Base-by-base conservation (phyloP, 2,113 vertebrate species). In the Mustelus asterias region DNA sequence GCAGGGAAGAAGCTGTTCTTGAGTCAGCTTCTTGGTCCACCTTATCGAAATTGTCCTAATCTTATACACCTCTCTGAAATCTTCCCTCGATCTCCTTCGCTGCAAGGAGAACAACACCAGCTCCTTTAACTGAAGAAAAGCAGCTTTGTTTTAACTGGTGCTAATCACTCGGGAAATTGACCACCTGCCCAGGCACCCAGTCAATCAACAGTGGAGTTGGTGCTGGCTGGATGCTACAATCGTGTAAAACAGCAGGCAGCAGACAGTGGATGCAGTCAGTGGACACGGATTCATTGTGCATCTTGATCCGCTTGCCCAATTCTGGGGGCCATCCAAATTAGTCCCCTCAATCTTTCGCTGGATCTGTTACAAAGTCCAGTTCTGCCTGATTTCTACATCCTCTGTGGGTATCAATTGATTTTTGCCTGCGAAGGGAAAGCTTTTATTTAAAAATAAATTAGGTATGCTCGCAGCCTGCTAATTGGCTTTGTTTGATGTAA, bases 391-490 rank as follows among this genome's bases (percentile, higher is more conserved):
- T 20, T 72, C 22, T 72, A 5, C 72, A 26, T 72, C 14, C n/a
- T 37, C n/a, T 9, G 22, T 44, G 37, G 20, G 33, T 70, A 60
- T 94, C 63, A 26, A 44, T 69, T 94, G 60, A 69, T 60, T 89
- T 63, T 60, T 24, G 54, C 0, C 26, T 60, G 88, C 24, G 44
- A 86, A 48, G 54, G 54, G 54, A 90, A 90, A n/a, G 24, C 5
- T 90, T 90, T 60, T 54, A 33, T 24, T 69, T 69, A 94, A 94
- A 54, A 94, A 70, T 44, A 94, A 69, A 94, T 94, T 94, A 69
- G 63, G 63, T 26, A 41, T 70, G 65, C 63, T 41, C 18, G 9
- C n/a, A 26, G 2, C 44, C 65, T 94, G 22, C 65, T 94, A 67
- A 94, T 94, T 69, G 63, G 92, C 65, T 69, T 69, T 69, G n/a